A percentile compares a stretch with the other conserved stretches of the same genome.
These are phyloP conservation scores for Malurus cyaneus DNA, from an alignment of 2,113 vertebrate species.

Conservation along the genomic window DNA sequence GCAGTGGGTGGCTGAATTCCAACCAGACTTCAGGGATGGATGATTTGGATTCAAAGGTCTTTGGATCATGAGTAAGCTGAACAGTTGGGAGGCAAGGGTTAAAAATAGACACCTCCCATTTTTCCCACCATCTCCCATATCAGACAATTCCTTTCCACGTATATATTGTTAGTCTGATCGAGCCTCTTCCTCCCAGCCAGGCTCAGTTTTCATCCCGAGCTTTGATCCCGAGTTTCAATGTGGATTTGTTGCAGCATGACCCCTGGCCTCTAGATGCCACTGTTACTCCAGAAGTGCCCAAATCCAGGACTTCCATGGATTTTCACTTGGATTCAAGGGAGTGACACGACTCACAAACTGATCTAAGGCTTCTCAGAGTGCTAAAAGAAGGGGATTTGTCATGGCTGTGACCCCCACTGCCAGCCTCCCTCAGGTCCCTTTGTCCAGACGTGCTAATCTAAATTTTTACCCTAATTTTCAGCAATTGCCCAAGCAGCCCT, in stretches of 20 bases:
- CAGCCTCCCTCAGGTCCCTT: not conserved
- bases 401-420: not conserved
- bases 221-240: fast-evolving
- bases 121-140: not conserved
- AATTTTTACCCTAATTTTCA: not conserved
- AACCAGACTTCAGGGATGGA: not conserved
- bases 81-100: not conserved
- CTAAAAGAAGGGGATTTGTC: not conserved
- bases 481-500: not conserved
- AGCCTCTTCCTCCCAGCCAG: not conserved
- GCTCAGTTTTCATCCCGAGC: not conserved
- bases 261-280: constrained; percentile 31
- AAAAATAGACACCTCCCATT: not conserved
- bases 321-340: not conserved
- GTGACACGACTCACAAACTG: not conserved
- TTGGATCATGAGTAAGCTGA: not conserved
- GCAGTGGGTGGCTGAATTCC: not conserved
- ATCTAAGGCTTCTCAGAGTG: not conserved
- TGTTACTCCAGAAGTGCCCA: not conserved
- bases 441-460: not conserved
- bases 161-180: fast-evolving
- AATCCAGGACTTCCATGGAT: not conserved
- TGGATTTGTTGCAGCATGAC: not conserved
- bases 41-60: not conserved
- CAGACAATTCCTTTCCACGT: not conserved